These are phyloP conservation scores for Edolisoma coerulescens DNA, from an alignment of 2,113 vertebrate genomes.

Conservation along the genomic window DNA sequence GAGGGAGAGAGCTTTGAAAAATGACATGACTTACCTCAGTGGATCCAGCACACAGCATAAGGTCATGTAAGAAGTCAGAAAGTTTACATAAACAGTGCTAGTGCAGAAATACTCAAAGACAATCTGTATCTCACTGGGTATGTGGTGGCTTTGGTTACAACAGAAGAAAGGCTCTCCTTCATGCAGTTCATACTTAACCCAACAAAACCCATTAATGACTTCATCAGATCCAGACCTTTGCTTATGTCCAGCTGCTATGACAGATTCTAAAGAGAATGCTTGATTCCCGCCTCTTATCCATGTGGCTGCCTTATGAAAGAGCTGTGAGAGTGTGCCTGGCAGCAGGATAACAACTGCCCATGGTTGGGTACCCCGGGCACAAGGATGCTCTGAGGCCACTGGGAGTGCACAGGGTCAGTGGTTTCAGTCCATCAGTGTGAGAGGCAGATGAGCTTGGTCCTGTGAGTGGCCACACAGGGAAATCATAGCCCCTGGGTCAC, in stretches of 20 bases:
- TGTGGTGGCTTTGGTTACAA: background rate
- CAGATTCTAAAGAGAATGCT: background rate
- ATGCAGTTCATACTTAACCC: background rate
- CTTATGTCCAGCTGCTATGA: background rate
- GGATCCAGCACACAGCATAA: background rate
- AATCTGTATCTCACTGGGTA: rapidly evolving
- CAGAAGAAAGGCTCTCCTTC: background rate
- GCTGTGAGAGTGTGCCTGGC: background rate
- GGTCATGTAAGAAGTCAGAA: background rate
- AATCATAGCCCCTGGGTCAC: background rate
- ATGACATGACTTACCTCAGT: background rate
- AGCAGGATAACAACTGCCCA: background rate
- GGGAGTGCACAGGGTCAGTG: background rate
- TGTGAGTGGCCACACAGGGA: background rate
- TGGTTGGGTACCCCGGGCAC: background rate
- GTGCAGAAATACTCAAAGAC: background rate
- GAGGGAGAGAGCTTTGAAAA: background rate
- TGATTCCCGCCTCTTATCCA: background rate
- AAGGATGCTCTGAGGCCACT: background rate
- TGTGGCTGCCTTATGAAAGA: background rate
- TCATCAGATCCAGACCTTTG: background rate
- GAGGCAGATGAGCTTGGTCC: background rate
- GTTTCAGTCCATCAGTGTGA: background rate
- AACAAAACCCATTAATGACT: background rate
- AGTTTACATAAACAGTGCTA: background rate